Evolutionary conservation across 2,797 vertebrate genomes (phyloP).

Genomic region (Microctenopoma stevenorrisi): DNA sequence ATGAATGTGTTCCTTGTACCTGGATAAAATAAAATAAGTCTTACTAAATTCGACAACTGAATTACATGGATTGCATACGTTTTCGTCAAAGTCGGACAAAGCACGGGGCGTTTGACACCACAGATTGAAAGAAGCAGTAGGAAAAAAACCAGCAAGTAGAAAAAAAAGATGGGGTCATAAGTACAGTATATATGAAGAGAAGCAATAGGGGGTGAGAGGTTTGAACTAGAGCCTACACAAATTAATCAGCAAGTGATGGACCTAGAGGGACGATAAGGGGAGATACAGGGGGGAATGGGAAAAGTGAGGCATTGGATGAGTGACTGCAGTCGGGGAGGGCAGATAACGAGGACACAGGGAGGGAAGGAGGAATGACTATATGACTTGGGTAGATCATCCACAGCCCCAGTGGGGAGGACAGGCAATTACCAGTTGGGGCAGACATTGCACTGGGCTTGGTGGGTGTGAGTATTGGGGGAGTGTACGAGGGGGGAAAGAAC

Average conservation of each 20-base stretch:
- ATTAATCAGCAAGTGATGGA: constrained; percentile 52
- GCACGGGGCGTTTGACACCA: background rate
- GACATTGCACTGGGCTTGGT: constrained; percentile 65
- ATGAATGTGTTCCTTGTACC: background rate
- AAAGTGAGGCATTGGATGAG: constrained; percentile 46
- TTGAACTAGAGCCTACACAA: constrained; percentile 35
- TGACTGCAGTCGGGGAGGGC: constrained; percentile 39
- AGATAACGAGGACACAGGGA: constrained; percentile 68
- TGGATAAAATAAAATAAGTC: background rate
- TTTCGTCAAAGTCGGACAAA: background rate
- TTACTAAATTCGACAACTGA: background rate
- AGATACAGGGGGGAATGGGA: constrained; percentile 49
- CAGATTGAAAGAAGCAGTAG: background rate
- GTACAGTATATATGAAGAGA: constrained; percentile 5
- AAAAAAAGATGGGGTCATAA: background rate
- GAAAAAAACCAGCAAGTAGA: background rate
- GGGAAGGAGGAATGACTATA: constrained; percentile 47
- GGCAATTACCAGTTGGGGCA: constrained; percentile 82
- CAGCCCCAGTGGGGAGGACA: constrained; percentile 75
- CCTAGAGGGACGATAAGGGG: constrained; percentile 41
- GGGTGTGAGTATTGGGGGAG: constrained; percentile 41
- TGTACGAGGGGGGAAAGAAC: constrained; percentile 22
- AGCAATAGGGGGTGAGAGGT: background rate
- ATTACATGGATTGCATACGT: background rate
- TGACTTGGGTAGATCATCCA: constrained; percentile 73